Conservation (phyloP, 1,140 invertebrate species). For the Magallana gigas region DNA sequence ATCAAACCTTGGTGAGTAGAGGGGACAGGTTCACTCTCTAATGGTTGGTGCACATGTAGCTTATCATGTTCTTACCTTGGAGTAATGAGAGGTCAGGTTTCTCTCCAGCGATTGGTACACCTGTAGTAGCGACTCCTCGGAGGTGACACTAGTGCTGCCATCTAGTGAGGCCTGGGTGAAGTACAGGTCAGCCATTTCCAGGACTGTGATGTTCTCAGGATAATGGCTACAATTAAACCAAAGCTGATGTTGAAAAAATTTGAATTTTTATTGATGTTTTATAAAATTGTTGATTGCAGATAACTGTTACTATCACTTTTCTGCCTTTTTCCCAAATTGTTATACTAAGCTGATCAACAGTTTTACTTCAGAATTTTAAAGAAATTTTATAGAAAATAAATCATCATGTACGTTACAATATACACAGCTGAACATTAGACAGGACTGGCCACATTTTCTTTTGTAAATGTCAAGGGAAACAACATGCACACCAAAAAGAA, state of each 20-base stretch:
- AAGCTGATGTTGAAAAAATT: background rate
- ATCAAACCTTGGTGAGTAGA: conserved; percentile 77
- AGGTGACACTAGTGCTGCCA: conserved; percentile 55
- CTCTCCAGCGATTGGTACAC: conserved; percentile 81
- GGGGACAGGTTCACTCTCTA: conserved; percentile 84
- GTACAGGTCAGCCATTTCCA: conserved; percentile 71
- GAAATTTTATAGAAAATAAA: too few relatives aligned
- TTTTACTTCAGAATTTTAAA: too few relatives aligned
- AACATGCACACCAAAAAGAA: too few relatives aligned
- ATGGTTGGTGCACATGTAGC: conserved; percentile 80
- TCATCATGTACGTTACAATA: too few relatives aligned
- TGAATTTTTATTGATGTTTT: too few relatives aligned
- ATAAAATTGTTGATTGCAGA: too few relatives aligned
- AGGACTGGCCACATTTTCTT: too few relatives aligned
- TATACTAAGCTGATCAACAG: too few relatives aligned
- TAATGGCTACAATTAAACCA: background rate
- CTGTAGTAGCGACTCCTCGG: conserved; percentile 76
- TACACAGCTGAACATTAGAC: too few relatives aligned
- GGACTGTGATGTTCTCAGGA: conserved; percentile 11
- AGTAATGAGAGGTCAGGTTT: conserved; percentile 84
- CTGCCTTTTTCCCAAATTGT: too few relatives aligned
- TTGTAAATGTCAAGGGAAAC: too few relatives aligned
- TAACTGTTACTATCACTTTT: too few relatives aligned
- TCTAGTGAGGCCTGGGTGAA: conserved; percentile 66
- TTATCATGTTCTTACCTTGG: conserved; percentile 59